Base-by-base conservation (phyloP, 1,140 invertebrate genomes). In the Heliconius himera region DNA sequence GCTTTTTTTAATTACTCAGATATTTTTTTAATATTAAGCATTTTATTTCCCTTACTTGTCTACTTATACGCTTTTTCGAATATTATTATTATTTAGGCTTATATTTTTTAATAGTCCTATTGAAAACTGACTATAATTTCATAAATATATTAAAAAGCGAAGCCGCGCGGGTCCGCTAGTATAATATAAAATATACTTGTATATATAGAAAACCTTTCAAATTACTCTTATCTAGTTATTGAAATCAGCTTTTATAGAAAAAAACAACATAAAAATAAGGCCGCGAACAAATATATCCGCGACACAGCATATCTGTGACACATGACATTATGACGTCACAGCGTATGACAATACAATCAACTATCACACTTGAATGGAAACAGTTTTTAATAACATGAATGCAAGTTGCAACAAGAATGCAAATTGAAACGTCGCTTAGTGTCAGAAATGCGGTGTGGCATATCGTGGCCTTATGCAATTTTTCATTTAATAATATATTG, bases 341-440 rank as follows among this genome's bases (percentile, higher is more conserved):
- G 20, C 3, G 29, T 9, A 49, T 70, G 66, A 80, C 60, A 60
- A 5, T 18, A 46, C 71, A 73, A 77, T 81, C 74, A 81, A 74
- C 79, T 77, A 76, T 80, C 73, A 38, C 70, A 66, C 60, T 66
- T 71, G 70, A 70, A 26, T 49, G 46, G 72, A 77, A 77, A 74
- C 38, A 81, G 83, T 89, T 87, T 86, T 88, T 87, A 87, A 89
- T 87, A 90, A 88, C 81, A 86, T 88, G 86, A 82, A 73, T 80
- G 77, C 75, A 77, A 83, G 84, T 87, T 81, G 87, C 86, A 88
- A 89, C 86, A 89, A 89, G 89, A 90, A 92, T 93, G 89, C 86
- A 93, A 93, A 93, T 93, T 90, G 90, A 91, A 93, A 93, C 90
- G 91, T 93, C 84, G 87, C 86, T 87, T 87, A 77, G 73, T 81